These are phyloP conservation scores for Phalacrocorax aristotelis DNA, from an alignment of 2,113 vertebrate genomes.

Conservation along the genomic window DNA sequence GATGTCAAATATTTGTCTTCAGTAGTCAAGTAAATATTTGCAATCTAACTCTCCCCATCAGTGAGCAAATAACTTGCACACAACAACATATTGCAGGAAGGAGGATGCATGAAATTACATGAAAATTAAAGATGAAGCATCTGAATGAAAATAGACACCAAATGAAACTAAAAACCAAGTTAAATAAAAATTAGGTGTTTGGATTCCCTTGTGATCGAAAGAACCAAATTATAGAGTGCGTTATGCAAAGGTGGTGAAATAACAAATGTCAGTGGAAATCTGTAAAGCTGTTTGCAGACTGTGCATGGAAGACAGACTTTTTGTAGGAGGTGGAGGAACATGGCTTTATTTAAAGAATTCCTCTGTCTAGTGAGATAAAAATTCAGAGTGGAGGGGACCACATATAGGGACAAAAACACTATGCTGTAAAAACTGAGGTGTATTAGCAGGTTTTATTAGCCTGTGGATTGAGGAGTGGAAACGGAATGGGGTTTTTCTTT, in stretches of 20 bases:
- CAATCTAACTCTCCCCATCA: neutral
- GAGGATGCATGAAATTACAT: neutral
- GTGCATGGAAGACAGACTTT: slow-evolving; percentile 1
- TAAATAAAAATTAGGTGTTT: neutral
- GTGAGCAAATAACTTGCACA: neutral
- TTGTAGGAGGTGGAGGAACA: slow-evolving; percentile 57
- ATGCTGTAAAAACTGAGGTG: neutral
- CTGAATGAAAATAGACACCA: neutral
- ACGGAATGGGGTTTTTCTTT: neutral
- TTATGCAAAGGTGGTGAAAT: slow-evolving; percentile 17
- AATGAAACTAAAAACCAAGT: neutral
- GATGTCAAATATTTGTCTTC: slow-evolving; percentile 26
- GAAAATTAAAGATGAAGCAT: neutral
- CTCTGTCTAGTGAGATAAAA: slow-evolving; percentile 29
- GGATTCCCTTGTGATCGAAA: neutral
- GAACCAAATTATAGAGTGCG: neutral
- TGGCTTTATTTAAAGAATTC: slow-evolving; percentile 50
- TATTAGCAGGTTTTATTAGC: neutral
- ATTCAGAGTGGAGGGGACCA: neutral
- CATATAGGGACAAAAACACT: neutral
- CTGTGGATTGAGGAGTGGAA: neutral
- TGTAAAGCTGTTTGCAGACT: slow-evolving; percentile 41
- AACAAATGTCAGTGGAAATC: slow-evolving; percentile 44
- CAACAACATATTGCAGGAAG: neutral
- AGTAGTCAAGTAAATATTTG: slow-evolving; percentile 34